These are phyloP conservation scores for Syngnathus typhle DNA, from an alignment of 2,113 vertebrate genomes.

Conservation along the genomic window DNA sequence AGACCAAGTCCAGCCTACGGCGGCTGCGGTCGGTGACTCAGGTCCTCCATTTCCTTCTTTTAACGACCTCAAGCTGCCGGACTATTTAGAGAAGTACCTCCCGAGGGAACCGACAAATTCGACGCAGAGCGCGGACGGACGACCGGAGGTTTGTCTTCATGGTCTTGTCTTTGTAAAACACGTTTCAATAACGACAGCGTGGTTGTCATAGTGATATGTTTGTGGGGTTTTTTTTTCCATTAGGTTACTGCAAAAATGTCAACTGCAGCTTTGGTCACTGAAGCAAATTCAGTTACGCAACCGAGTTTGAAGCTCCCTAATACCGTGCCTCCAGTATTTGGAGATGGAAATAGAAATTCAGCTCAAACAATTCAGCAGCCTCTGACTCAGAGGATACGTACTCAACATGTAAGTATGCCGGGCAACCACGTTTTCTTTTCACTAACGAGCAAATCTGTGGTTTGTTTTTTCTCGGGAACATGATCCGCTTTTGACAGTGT, in stretches of 20 bases:
- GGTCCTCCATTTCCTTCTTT: conserved; percentile 60
- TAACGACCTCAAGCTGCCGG: conserved; percentile 71
- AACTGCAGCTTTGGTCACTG: conserved; percentile 2
- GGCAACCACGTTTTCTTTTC: not conserved
- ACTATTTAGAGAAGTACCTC: conserved; percentile 76
- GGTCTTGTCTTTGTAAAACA: conserved; percentile 2
- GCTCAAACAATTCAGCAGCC: conserved; percentile 25
- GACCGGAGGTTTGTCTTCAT: conserved; percentile 53
- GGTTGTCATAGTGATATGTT: not conserved
- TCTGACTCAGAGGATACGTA: conserved; percentile 14
- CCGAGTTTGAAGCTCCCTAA: conserved; percentile 22
- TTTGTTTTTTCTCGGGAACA: not conserved
- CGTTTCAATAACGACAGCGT: not conserved
- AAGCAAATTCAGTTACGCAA: conserved; percentile 36
- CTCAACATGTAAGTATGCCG: conserved; percentile 40
- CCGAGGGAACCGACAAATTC: conserved; percentile 58
- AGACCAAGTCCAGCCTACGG: conserved; percentile 27
- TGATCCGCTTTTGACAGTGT: not conserved
- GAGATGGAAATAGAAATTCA: conserved; percentile 58
- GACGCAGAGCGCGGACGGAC: conserved; percentile 55
- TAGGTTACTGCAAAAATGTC: conserved; percentile 46
- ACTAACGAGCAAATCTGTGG: not conserved
- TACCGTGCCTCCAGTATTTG: conserved; percentile 52
- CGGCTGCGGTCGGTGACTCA: conserved; percentile 52
- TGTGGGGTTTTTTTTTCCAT: conserved; percentile 7